Percentiles rank a stretch among this genome's conserved stretches.
Evolutionary conservation across 53 echinoderm and acorn worm genomes (phyloP).

Genomic region (Apostichopus leukothele): DNA sequence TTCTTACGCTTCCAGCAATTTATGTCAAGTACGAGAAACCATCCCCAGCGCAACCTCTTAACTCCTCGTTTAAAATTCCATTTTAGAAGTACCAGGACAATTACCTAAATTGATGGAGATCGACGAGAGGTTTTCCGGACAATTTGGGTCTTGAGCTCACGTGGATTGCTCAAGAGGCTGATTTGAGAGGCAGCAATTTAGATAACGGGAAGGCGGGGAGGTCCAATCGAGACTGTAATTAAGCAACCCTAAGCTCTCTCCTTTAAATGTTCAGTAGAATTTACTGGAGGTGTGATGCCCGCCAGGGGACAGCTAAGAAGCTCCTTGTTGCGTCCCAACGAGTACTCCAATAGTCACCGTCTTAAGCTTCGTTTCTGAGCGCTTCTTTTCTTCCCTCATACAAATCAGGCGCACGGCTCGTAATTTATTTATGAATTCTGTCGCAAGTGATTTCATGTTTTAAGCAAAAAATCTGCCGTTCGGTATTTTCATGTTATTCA

Average conservation of each 20-base stretch:
- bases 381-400: not conserved
- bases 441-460: constrained; percentile 43
- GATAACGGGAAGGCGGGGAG: constrained; percentile 42
- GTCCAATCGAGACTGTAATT: constrained; percentile 48
- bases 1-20: constrained; percentile 43
- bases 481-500: not conserved
- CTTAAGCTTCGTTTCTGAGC: not conserved
- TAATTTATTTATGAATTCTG: constrained; percentile 44
- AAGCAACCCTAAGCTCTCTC: constrained; percentile 40
- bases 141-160: constrained; percentile 51
- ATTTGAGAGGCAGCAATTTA: constrained; percentile 46
- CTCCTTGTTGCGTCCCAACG: constrained; percentile 34
- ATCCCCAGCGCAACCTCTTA: constrained; percentile 49
- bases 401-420: constrained; percentile 1
- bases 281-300: constrained; percentile 37
- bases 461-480: not conserved
- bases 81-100: constrained; percentile 51
- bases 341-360: constrained; percentile 24
- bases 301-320: constrained; percentile 26
- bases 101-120: constrained; percentile 50
- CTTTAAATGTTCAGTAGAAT: constrained; percentile 33
- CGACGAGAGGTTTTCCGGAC: constrained; percentile 49
- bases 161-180: constrained; percentile 48
- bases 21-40: constrained; percentile 47
- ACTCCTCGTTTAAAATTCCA: constrained; percentile 53